Conservation (phyloP, 1,140 invertebrate species). For the Drosophila paulistorum region DNA sequence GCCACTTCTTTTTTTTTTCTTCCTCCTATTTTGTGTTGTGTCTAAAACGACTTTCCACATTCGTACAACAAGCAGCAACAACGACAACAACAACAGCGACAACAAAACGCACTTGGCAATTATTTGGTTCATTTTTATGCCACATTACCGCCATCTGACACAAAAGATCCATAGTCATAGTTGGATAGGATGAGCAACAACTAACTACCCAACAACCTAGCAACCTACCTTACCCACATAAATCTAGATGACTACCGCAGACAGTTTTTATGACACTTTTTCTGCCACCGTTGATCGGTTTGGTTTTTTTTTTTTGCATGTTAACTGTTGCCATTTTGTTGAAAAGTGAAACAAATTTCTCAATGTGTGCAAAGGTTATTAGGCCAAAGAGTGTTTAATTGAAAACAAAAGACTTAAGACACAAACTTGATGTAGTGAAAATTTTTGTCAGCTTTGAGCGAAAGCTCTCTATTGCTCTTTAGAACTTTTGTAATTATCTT, state of each 20-base stretch:
- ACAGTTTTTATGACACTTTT: constrained; percentile 70
- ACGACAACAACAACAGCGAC: background rate
- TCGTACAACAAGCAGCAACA: constrained; percentile 5
- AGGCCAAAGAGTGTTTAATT: constrained; percentile 41
- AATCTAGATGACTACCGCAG: constrained; percentile 25
- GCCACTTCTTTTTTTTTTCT: constrained; percentile 7
- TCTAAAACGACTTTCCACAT: constrained; percentile 64
- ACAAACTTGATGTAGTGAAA: constrained; percentile 43
- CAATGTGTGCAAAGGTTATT: constrained; percentile 72
- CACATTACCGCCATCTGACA: constrained; percentile 65
- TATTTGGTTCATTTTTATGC: constrained; percentile 79
- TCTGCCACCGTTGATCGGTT: constrained; percentile 15
- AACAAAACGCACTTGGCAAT: constrained; percentile 73
- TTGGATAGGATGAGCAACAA: constrained; percentile 45
- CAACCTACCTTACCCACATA: constrained; percentile 18
- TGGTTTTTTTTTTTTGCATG: constrained; percentile 36
- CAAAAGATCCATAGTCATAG: constrained; percentile 40
- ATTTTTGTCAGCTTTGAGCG: background rate
- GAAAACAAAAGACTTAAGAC: constrained; percentile 73
- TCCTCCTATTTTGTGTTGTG: constrained; percentile 14
- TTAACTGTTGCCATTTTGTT: constrained; percentile 64
- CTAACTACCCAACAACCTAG: constrained; percentile 13
- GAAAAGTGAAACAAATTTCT: constrained; percentile 81
- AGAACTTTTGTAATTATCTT: background rate
- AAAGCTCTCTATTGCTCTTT: background rate